These are phyloP conservation scores for Allolobophora icterica DNA, from an alignment of 2,888 invertebrate genomes.

Conservation along the genomic window DNA sequence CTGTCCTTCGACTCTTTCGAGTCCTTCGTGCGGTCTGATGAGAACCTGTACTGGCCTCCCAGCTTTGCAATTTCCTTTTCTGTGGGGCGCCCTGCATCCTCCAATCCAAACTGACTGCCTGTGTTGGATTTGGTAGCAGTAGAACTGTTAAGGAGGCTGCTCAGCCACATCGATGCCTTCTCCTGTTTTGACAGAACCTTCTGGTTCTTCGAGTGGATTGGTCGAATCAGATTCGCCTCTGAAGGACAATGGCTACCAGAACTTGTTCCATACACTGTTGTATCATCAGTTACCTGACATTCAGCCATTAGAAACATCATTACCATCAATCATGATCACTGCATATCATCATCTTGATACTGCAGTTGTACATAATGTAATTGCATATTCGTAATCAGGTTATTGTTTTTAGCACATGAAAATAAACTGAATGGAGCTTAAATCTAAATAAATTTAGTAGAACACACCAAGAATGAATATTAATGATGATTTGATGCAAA, in stretches of 20 bases:
- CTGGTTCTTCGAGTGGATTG: background rate
- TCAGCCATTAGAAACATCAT: background rate
- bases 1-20: slow-evolving; percentile 27
- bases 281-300: slow-evolving; percentile 28
- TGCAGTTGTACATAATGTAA: background rate
- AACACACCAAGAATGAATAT: background rate
- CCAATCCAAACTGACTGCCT: slow-evolving; percentile 19
- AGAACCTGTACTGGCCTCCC: slow-evolving; percentile 23
- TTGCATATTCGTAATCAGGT: background rate
- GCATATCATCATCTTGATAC: background rate
- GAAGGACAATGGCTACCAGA: slow-evolving; percentile 31
- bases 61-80: slow-evolving; percentile 25
- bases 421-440: background rate
- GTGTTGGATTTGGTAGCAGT: background rate
- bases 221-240: background rate
- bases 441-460: background rate
- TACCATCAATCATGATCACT: background rate
- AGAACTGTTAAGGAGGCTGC: slow-evolving; percentile 14
- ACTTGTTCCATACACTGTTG: slow-evolving; percentile 23
- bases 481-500: background rate
- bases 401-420: background rate
- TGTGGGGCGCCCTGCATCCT: background rate
- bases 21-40: slow-evolving; percentile 19
- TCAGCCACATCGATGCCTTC: slow-evolving; percentile 30
- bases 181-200: slow-evolving; percentile 28